phyloP scores from a whole-genome alignment of 2,888 invertebrate species.

The Pseudanteris insignis region DNA sequence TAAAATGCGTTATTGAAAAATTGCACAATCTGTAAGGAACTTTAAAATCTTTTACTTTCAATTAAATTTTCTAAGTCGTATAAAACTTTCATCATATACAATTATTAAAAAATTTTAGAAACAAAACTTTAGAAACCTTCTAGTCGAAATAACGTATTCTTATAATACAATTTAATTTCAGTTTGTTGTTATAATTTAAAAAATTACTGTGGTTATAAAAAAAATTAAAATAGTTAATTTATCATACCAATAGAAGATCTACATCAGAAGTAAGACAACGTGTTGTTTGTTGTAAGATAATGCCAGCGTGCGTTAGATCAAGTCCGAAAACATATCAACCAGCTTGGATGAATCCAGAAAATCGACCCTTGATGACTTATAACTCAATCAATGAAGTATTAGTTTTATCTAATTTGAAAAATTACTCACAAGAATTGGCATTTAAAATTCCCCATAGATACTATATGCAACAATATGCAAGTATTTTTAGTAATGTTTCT shows the following conservation, averaged over 20 bases:
- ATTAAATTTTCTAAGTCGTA: no score
- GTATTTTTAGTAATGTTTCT: no score
- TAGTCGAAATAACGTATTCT: no score
- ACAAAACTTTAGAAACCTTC: no score
- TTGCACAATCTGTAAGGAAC: constrained; percentile 59
- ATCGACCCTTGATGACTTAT: constrained; percentile 57
- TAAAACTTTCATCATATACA: not conserved
- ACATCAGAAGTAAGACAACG: constrained; percentile 22
- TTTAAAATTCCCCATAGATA: constrained; percentile 52
- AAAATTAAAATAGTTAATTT: no score
- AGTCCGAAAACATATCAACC: constrained; percentile 57
- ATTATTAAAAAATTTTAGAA: no score
- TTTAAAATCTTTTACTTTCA: no score
- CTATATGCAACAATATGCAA: constrained; percentile 52
- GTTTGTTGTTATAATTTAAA: no score
- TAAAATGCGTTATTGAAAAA: constrained; percentile 55
- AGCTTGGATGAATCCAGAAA: constrained; percentile 53
- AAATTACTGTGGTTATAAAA: no score
- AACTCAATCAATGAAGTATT: constrained; percentile 49
- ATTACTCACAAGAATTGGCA: constrained; percentile 45
- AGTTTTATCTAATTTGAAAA: constrained; percentile 48
- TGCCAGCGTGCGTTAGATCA: constrained; percentile 45
- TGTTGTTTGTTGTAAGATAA: constrained; percentile 51
- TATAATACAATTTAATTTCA: no score
- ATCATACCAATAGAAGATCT: not conserved